Evolutionary conservation across 2,113 vertebrate genomes (phyloP).

Genomic region (Sisor rabdophorus): DNA sequence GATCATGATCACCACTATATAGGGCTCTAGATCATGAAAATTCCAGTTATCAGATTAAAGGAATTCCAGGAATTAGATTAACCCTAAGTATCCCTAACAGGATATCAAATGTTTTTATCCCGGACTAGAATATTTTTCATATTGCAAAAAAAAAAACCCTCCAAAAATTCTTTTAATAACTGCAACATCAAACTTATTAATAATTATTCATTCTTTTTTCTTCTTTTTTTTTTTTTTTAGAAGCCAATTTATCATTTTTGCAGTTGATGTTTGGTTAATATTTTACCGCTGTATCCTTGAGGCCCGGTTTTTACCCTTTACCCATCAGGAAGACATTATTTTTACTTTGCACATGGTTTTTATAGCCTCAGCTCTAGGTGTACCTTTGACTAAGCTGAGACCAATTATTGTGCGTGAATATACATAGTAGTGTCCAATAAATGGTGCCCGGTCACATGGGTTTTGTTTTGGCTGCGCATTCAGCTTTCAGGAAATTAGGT

Average conservation of each 20-base stretch:
- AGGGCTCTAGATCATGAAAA: background rate
- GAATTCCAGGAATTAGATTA: background rate
- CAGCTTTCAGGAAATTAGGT: background rate
- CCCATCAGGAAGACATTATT: conserved; percentile 8
- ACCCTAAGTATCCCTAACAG: too few species aligned
- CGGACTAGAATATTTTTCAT: background rate
- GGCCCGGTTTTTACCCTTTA: background rate
- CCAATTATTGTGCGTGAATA: background rate
- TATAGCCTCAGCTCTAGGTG: background rate
- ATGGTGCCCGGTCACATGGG: background rate
- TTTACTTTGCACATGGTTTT: conserved; percentile 22
- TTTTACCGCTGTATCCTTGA: background rate
- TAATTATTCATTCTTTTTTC: too few species aligned
- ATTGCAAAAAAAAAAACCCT: background rate
- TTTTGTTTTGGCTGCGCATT: background rate
- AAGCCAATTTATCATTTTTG: too few species aligned
- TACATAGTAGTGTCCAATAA: background rate
- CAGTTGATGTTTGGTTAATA: background rate
- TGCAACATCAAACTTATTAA: background rate
- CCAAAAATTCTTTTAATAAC: too few species aligned
- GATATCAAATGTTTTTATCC: background rate
- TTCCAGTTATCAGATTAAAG: background rate
- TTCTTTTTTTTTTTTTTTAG: too few species aligned
- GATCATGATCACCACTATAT: too few species aligned
- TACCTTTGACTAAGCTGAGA: background rate